Evolutionary conservation across 92 coral and sea anemone genomes (phyloP), one percentile per base, ranked within the genome.

Genomic region (Actinostola sp.): DNA sequence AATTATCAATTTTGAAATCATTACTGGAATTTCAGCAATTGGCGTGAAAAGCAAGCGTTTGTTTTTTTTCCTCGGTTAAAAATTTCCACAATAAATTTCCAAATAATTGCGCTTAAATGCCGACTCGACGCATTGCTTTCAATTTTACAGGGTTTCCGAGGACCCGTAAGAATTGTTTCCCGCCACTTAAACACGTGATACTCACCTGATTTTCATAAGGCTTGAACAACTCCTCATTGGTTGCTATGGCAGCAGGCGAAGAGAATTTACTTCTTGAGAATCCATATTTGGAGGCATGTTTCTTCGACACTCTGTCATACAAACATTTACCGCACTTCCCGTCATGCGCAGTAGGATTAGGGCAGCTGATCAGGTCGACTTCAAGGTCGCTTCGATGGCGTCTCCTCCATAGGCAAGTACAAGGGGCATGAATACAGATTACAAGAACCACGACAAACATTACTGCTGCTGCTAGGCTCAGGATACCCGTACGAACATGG

Each of bases 291-390:
- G 53, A 43, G 10, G 81, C 52, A 49, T 34, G 29, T 46, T 75
- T 75, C 64, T 43, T 75, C 19, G 81, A 35, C 34, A 58, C 72
- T 26, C 43, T 51, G 35, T 75, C 81, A 64, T 53, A 75, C 48
- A 75, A 25, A 49, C 81, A 75, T 50, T 75, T 75, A 41, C 81
- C 81, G 57, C 81, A 75, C 25, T 50, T 75, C 19, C 81, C 81
- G 46, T 64, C 61, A 53, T 39, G 66, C 33, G 72, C 81, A 17
- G 81, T 51, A 3, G 81, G 81, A 41, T 75, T 75, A 3, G 81
- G 81, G 55, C 81, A 75, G 65, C 65, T 59, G 24, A 75, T 75
- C 8, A 73, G 70, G n/a, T 73, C 79, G 35, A 75, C 71, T 34
- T 73, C 79, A 5, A 64, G 65, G 55, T 75, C 81, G 17, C 61